Evolutionary conservation across 2,113 vertebrate genomes (phyloP), one percentile per base, ranked within the genome.

Genomic region (Gadus chalcogrammus): DNA sequence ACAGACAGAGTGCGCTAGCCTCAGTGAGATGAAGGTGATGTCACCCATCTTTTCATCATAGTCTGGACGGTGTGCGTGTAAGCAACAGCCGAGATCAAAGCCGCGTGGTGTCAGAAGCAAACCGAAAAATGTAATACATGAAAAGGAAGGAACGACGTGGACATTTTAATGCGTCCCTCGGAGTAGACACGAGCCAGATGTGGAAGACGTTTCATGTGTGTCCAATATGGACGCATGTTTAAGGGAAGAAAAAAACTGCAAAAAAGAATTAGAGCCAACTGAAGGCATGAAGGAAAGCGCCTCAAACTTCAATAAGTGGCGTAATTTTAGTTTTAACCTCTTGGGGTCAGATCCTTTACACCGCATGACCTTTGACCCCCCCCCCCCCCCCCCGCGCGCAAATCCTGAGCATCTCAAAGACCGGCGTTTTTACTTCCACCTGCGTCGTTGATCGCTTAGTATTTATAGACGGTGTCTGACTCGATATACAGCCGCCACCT

Each of bases 401-500:
- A 71, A 77, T 75, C 73, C 84, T 75, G 70, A 71, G 66, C 72
- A 67, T 71, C 64, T 64, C 31, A 8, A 58, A 78, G 73, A 74
- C 53, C 65, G 67, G 65, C 61, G 69, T 53, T 72, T 79, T 74
- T 13, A n/a, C 71, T 75, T 64, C 2, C 58, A 58, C 56, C 76
- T 61, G 65, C 16, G 55, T 70, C 70, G 74, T 81, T 88, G 84
- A 79, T 59, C 75, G 67, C 53, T 22, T 27, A 58, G 61, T 84
- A 90, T 91, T 90, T 90, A 90, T 87, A 73, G 68, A 35, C 68
- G 72, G 65, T 65, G 77, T 82, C 85, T 71, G 74, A 87, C 42
- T 48, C 6, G 42, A 48, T 84, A 79, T 67, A 71, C 64, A 64
- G 70, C 38, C 68, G 82, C 81, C 88, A 89, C 81, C 87, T 90